Evolutionary conservation across 2,888 invertebrate genomes (phyloP).

Genomic region (Taphrorychus bicolor): DNA sequence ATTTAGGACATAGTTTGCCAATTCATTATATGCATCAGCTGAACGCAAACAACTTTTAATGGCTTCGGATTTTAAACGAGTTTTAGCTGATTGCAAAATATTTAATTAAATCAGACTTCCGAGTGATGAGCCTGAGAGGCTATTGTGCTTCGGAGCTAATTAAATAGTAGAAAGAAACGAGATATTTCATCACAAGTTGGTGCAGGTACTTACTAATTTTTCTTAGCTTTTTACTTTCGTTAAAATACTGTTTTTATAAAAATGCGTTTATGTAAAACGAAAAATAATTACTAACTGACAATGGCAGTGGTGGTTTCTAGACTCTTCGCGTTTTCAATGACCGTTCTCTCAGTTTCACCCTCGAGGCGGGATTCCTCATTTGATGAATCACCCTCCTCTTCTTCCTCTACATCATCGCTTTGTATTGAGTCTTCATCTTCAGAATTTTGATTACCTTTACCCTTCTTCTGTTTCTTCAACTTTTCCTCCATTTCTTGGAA

Average conservation of each 20-base stretch:
- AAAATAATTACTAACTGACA: neutral
- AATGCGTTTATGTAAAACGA: neutral
- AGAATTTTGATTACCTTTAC: conserved; percentile 57
- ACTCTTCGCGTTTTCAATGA: neutral
- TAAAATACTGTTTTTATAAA: too few relatives aligned
- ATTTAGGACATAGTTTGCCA: neutral
- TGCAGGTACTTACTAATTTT: too few relatives aligned
- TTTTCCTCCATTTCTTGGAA: conserved; percentile 89
- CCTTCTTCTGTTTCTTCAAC: conserved; percentile 72
- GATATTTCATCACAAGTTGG: neutral
- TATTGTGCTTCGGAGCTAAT: neutral
- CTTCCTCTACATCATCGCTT: conserved; percentile 33
- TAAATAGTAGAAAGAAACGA: neutral
- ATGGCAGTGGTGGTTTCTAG: neutral
- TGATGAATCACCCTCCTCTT: conserved; percentile 26
- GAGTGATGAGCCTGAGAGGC: neutral
- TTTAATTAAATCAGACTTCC: neutral
- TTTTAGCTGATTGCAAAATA: neutral
- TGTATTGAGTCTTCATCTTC: conserved; percentile 48
- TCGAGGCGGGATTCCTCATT: conserved; percentile 14
- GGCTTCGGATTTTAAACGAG: neutral
- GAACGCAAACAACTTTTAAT: conserved; percentile 7
- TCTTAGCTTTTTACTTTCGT: too few relatives aligned
- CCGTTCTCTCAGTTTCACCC: conserved; percentile 16
- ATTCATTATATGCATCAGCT: conserved; percentile 1